Evolutionary conservation across 2,113 vertebrate genomes (phyloP), one percentile per base, ranked within the genome.

Genomic region (Patagioenas fasciata): DNA sequence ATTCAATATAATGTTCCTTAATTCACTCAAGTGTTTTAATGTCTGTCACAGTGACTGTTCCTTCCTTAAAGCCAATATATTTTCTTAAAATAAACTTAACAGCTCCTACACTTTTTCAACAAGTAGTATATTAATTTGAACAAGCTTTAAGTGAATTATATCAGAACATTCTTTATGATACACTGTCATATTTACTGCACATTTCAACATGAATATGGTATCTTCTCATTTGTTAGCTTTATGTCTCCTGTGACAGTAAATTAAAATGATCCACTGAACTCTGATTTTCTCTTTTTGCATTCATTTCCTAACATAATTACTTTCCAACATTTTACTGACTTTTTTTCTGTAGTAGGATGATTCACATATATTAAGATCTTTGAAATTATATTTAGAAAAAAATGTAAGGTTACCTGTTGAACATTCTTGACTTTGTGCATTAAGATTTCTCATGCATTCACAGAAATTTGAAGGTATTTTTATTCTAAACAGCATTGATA

Each of bases 251-350:
- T 83, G 89, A 73, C 79, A 91, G 84, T 91, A 96, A 91, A 93
- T 86, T 87, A 92, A 97, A 96, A 95, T 94, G 94, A 97, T 98
- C 96, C 21, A 21, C 85, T 96, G 97, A 98, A 97, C 95, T 96
- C 93, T 94, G 86, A 87, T 95, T 95, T 97, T 96, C 84, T 93
- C 83, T 29, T 95, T 93, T 91, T 96, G 81, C 78, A 79, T 97
- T 95, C 94, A 58, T 50, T 92, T 93, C 85, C 36, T 80, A 90
- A 57, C 51, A 77, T 70, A 88, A 96, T 87, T 94, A 58, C 79
- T 94, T 95, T 70, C 81, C 66, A 96, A 62, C 56, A 26, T 92
- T 97, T 95, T 97, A 82, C 66, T 84, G 86, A 88, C 66, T 62
- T 93, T 91, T 40, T 89, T 83, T 56, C 69, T 66, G 38, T 83